These are phyloP conservation scores for Minunthozetes semirufus DNA, from an alignment of 2,888 invertebrate genomes.

Conservation along the genomic window DNA sequence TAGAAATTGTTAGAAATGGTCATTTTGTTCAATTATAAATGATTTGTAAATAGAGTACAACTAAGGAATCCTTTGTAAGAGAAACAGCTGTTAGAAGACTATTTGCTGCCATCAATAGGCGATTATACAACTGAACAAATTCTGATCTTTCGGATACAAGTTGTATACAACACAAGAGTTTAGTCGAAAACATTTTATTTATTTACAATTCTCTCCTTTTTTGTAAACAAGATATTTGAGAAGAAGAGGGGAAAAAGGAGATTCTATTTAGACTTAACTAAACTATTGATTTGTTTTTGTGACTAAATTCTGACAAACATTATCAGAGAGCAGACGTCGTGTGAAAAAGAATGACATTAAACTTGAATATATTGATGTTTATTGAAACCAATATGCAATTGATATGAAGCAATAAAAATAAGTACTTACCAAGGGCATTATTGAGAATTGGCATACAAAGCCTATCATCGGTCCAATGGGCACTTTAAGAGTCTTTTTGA, in stretches of 20 bases:
- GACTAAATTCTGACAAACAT: too few species aligned
- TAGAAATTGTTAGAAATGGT: too few species aligned
- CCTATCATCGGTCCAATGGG: conserved; percentile 53
- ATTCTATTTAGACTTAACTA: too few species aligned
- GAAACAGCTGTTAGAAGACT: not conserved
- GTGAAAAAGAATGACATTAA: not conserved
- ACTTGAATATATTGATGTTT: not conserved
- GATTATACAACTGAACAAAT: not conserved
- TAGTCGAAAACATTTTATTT: not conserved
- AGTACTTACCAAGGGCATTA: conserved; percentile 53
- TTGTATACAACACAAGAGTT: too few species aligned
- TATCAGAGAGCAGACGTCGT: too few species aligned
- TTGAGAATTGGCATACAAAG: conserved; percentile 52
- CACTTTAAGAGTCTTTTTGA: conserved; percentile 49
- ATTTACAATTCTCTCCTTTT: not conserved
- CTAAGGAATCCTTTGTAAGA: too few species aligned
- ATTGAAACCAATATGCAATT: not conserved
- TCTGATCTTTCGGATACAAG: not conserved
- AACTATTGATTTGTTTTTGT: too few species aligned
- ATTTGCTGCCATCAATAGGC: too few species aligned
- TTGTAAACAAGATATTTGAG: too few species aligned
- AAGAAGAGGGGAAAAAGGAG: too few species aligned
- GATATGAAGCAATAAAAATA: not conserved
- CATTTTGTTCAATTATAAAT: too few species aligned
- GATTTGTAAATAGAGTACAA: too few species aligned